Evolutionary conservation across 2,797 vertebrate genomes (phyloP).

Genomic region (Xyrichtys novacula): DNA sequence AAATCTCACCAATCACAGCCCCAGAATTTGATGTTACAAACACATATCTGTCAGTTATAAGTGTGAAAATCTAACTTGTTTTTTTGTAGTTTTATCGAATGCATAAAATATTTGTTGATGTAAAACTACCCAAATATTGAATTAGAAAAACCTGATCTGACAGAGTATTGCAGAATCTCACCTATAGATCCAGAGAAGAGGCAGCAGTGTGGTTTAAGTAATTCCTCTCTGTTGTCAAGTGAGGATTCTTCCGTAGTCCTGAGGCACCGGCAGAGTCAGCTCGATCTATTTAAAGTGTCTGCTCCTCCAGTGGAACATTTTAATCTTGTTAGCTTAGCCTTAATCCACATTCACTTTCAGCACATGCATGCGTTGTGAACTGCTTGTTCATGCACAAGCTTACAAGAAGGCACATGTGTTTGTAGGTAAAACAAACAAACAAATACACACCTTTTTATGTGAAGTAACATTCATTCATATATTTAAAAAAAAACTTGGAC

Average conservation of each 20-base stretch:
- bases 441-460: not conserved
- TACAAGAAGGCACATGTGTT: constrained; percentile 3
- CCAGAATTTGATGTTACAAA: too few species aligned
- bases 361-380: constrained; percentile 23
- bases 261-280: constrained; percentile 14
- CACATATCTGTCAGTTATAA: too few species aligned
- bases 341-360: constrained; percentile 69
- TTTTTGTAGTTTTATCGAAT: too few species aligned
- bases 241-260: constrained; percentile 6
- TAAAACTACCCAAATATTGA: too few species aligned
- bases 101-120: too few species aligned
- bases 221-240: constrained; percentile 12
- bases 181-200: constrained; percentile 28
- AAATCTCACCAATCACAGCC: too few species aligned
- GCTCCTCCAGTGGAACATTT: constrained; percentile 68
- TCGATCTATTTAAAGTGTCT: constrained; percentile 66
- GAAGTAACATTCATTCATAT: not conserved
- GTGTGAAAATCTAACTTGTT: too few species aligned
- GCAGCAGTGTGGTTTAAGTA: constrained; percentile 1
- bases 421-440: not conserved
- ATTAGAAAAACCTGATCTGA: too few species aligned
- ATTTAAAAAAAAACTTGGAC: too few species aligned
- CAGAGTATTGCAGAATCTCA: constrained; percentile 28
- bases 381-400: not conserved
- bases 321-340: constrained; percentile 76